Evolutionary conservation across 1,140 invertebrate genomes (phyloP), one percentile per base, ranked within the genome.

Genomic region (Argopecten irradians): DNA sequence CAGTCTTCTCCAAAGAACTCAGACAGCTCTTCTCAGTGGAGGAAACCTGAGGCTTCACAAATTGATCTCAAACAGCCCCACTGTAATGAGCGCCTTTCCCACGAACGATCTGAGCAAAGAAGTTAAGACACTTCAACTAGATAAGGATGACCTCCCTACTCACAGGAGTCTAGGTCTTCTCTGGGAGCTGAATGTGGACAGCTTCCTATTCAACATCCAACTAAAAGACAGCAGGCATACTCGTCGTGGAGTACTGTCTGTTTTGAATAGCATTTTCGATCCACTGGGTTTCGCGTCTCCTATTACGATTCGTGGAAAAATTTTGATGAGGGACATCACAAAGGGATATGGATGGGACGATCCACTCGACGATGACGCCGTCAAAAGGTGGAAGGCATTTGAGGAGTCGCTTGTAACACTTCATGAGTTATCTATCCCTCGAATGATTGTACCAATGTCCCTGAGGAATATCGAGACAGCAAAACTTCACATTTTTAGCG

Each of bases 281-380:
- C 91, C 92, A 22, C 46, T 92, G 0, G 92, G 92, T 36, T 92
- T 92, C 34, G 34, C 91, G 9, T 39, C 91, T 28, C 89, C 90
- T 9, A 9, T 92, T n/a, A 88, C 85, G 7, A 86, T 92, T 34
- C 83, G 83, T 33, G 90, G 90, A 22, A 92, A 91, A 43, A 33
- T 90, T 16, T 43, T 93, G 16, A 43, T 92, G 11, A 82, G 88
- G 55, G 87, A 93, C 14, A 34, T 92, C 11, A 88, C 84, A 7
- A 19, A 96, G 14, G 89, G 55, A 43, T 35, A 33, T 35, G 90
- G 82, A 28, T 93, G 90, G 91, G 92, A 91, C 85, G 87, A 89
- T 16, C 84, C 87, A 22, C 55, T 93, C 22, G 32, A 83, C 16
- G n/a, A 35, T 19, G 84, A 90, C 3, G 28, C 82, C 5, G 34